These are phyloP conservation scores for Cremastinae sp. DNA, from an alignment of 2,888 invertebrate species.

Conservation along the genomic window DNA sequence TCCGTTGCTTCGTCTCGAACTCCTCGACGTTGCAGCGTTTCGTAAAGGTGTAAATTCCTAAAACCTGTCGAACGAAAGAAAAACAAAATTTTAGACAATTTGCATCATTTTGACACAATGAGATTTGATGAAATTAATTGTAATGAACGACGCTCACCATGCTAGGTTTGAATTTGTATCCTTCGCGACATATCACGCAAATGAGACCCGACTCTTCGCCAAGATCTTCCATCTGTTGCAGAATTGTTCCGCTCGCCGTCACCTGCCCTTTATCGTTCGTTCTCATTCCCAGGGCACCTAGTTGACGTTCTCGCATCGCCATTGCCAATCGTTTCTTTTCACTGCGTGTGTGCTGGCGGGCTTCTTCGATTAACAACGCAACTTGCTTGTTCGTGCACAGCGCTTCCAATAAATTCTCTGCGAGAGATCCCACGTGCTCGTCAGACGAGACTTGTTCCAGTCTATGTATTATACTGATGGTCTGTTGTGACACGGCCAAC, in stretches of 20 bases:
- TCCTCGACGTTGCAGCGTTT: conserved; percentile 97
- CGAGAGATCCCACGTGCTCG: conserved; percentile 97
- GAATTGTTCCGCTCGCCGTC: conserved; percentile 93
- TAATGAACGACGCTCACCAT: conserved; percentile 82
- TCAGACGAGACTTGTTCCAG: conserved; percentile 98
- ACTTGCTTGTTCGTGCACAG: conserved; percentile 89
- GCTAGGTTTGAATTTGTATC: conserved; percentile 96
- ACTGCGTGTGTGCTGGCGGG: conserved; percentile 94
- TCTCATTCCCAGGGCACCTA: conserved; percentile 96
- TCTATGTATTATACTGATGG: conserved; percentile 96
- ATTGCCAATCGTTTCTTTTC: conserved; percentile 99
- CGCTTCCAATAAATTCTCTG: conserved; percentile 96
- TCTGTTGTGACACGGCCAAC: conserved; percentile 92
- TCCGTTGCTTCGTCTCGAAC: conserved; percentile 92
- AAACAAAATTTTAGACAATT: too few species aligned
- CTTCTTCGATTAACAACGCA: conserved; percentile 93
- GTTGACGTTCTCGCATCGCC: conserved; percentile 98
- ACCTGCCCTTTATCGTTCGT: conserved; percentile 99
- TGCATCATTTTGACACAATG: not conserved
- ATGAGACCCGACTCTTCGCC: conserved; percentile 97
- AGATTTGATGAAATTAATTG: not conserved
- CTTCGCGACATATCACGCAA: conserved; percentile 98
- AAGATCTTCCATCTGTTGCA: conserved; percentile 96
- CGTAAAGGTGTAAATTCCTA: conserved; percentile 98
- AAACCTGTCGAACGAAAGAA: conserved; percentile 81